Evolutionary conservation across 2,888 invertebrate species (phyloP), one percentile per base, ranked within the genome.

Genomic region (Phymatocera aterrima): DNA sequence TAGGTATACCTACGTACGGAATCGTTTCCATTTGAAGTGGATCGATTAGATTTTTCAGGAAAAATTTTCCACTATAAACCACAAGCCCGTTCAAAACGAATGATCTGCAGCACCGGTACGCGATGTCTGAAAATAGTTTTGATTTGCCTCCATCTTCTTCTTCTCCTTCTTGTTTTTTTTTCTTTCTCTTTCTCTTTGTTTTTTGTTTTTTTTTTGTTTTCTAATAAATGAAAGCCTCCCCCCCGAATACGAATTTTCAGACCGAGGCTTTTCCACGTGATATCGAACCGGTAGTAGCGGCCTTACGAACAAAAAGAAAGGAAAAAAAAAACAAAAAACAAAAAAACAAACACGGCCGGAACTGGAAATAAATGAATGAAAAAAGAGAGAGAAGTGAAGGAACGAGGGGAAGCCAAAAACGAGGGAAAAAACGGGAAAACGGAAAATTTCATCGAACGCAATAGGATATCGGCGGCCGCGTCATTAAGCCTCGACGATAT

Each of bases 261-360:
- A 77, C 81, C 85, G 83, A 86, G 86, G 85, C 86, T 87, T n/a
- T 87, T 87, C 86, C 88, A 84, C 87, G n/a, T n/a, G n/a, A 87
- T 87, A 88, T 88, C 87, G 86, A 87, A 85, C 87, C 83, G 80
- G 77, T 77, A 21, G 61, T 10, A 57, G 28, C 40, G 40, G 28
- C 28, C 15, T 15, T 28, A 57, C 24, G 24, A 57, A 43, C 24
- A 57, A 46, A 54, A 57, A 57, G 60, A 77, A 79, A 79, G 75
- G 78, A 65, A 65, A 37, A 34, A 54, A 51, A 51, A 78, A 78
- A 78, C 28, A 80, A 60, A 34, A 24, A 57, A 60, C 15, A 51
- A 18, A 34, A 77, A 64, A 75, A 80, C 0, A 6, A 54, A 54
- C n/a, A n/a, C n/a, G n/a, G n/a, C n/a, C n/a, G n/a, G n/a, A n/a